Conservation (phyloP, 2,888 invertebrate genomes). For the Trichogramma evanescens region DNA sequence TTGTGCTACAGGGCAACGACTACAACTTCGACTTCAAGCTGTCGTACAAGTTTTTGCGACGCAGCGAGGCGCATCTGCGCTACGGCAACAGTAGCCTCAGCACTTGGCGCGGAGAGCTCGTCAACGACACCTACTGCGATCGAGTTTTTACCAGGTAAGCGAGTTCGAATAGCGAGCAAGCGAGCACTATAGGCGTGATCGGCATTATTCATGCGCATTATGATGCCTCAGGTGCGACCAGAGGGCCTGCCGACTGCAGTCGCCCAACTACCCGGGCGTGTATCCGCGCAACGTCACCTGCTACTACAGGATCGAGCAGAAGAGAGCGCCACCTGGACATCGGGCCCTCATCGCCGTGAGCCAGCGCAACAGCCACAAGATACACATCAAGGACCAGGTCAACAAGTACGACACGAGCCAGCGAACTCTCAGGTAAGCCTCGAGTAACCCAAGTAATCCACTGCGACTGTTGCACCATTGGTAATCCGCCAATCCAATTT, state of each 20-base stretch:
- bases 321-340: slow-evolving; percentile 59
- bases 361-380: slow-evolving; percentile 71
- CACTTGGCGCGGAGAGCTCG: slow-evolving; percentile 70
- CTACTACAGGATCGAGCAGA: slow-evolving; percentile 65
- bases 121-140: slow-evolving; percentile 73
- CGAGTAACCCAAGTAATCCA: background rate
- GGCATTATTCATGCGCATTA: background rate
- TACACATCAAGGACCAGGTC: slow-evolving; percentile 71
- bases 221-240: slow-evolving; percentile 57
- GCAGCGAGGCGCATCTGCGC: slow-evolving; percentile 68
- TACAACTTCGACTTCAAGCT: slow-evolving; percentile 79
- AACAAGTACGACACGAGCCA: slow-evolving; percentile 71
- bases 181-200: background rate
- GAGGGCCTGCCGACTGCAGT: slow-evolving; percentile 66
- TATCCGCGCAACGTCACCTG: slow-evolving; percentile 83
- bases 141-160: slow-evolving; percentile 60
- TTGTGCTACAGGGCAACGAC: slow-evolving; percentile 57
- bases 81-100: slow-evolving; percentile 68
- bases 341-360: slow-evolving; percentile 69
- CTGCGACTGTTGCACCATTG: too few relatives aligned
- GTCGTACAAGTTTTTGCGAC: slow-evolving; percentile 74
- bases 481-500: slow-evolving; percentile 8
- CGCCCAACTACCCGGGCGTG: slow-evolving; percentile 85
- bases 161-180: background rate
- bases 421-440: slow-evolving; percentile 63